Evolutionary conservation across 2,888 invertebrate genomes (phyloP).

Genomic region (Iselma pallidipennis): DNA sequence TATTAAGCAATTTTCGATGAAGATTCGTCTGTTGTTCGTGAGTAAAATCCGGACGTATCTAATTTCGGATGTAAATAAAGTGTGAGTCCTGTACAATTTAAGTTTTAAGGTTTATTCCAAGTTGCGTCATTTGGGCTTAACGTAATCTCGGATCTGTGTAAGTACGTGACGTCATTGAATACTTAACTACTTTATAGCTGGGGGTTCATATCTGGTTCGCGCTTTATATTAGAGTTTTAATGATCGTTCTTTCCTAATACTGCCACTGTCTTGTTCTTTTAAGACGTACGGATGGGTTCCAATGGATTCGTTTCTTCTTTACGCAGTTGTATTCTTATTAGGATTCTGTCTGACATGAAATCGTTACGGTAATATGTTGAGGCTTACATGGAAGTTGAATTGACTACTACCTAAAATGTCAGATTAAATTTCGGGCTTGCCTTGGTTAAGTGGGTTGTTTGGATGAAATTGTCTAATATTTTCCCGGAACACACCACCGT

Average conservation of each 20-base stretch:
- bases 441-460: slow-evolving; percentile 25
- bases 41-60: slow-evolving; percentile 16
- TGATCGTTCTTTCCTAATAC: background rate
- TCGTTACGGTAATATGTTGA: slow-evolving; percentile 8
- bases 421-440: slow-evolving; percentile 24
- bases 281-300: background rate
- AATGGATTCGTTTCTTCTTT: background rate
- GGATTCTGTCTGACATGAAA: slow-evolving; percentile 8
- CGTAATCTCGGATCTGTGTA: slow-evolving; percentile 28
- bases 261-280: background rate
- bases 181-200: slow-evolving; percentile 31
- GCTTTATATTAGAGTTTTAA: slow-evolving; percentile 18
- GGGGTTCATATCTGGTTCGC: slow-evolving; percentile 10
- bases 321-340: background rate
- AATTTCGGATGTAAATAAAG: slow-evolving; percentile 33
- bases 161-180: slow-evolving; percentile 38
- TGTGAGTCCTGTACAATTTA: slow-evolving; percentile 29
- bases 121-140: slow-evolving; percentile 33
- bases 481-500: slow-evolving; percentile 16
- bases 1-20: slow-evolving; percentile 16
- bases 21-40: slow-evolving; percentile 17
- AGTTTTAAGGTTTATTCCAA: slow-evolving; percentile 37
- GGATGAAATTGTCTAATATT: slow-evolving; percentile 28
- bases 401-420: slow-evolving; percentile 19
- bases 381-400: slow-evolving; percentile 14